Percentiles rank a stretch among this genome's conserved stretches.
These are phyloP conservation scores for Chaitophorus viminalis DNA, from an alignment of 2,888 invertebrate species.

Conservation along the genomic window DNA sequence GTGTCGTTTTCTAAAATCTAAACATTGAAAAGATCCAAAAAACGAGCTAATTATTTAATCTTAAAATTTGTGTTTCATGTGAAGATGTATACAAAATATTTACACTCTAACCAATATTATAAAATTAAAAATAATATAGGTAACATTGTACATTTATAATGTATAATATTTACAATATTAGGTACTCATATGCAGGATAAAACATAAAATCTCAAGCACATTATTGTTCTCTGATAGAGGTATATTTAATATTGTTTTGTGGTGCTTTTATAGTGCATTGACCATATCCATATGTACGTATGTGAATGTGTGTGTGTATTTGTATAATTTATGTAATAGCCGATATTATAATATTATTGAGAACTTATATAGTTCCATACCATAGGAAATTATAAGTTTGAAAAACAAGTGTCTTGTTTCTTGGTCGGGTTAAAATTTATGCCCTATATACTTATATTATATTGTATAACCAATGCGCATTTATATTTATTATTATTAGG, in stretches of 20 bases:
- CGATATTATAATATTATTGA: neutral
- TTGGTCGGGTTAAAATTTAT: neutral
- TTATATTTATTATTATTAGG: constrained; percentile 13
- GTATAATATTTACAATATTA: no score
- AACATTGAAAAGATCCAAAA: neutral
- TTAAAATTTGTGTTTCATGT: no score
- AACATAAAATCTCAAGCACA: neutral
- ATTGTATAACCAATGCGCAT: neutral
- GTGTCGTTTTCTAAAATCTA: neutral
- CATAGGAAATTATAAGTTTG: constrained; percentile 17
- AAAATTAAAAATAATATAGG: no score
- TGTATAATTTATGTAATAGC: neutral
- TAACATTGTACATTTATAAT: no score
- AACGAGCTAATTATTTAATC: neutral
- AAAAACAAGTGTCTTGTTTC: neutral
- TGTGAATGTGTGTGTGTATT: neutral
- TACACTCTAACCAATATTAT: no score
- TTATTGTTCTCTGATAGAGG: neutral
- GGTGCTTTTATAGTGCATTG: neutral
- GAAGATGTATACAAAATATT: no score
- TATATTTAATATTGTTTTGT: neutral
- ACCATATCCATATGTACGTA: neutral
- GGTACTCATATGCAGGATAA: neutral
- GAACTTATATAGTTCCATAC: neutral
- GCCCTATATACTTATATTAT: neutral